A percentile compares a stretch with the other conserved stretches of the same genome.
Evolutionary conservation across 2,113 vertebrate species (phyloP).

Genomic region (Thunnus maccoyii): DNA sequence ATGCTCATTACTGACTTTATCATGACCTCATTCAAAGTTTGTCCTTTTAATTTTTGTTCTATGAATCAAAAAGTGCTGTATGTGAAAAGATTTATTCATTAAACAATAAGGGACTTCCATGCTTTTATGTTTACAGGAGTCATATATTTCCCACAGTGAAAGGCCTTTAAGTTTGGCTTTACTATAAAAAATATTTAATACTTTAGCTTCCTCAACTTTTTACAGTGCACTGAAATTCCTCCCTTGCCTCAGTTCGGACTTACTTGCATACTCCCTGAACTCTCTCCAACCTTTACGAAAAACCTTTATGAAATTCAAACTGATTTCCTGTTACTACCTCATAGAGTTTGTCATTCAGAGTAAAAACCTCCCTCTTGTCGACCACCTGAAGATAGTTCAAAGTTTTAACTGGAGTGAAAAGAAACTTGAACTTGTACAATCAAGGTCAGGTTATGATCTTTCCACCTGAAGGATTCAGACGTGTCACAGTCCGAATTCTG

Average conservation of each 20-base stretch:
- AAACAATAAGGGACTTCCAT: background rate
- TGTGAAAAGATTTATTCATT: too few relatives aligned
- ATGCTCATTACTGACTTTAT: background rate
- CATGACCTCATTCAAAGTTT: background rate
- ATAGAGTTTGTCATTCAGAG: background rate
- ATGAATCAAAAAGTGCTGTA: too few relatives aligned
- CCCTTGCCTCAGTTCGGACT: constrained; percentile 2
- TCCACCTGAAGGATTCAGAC: background rate
- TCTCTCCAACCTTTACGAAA: constrained; percentile 8
- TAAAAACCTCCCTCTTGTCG: constrained; percentile 8
- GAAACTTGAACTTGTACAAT: background rate
- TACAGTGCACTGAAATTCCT: constrained; percentile 13
- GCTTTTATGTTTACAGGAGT: background rate
- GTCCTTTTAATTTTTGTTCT: too few relatives aligned
- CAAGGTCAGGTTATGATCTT: background rate
- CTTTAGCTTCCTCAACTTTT: background rate
- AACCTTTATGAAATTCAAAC: background rate
- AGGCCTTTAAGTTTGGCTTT: too few relatives aligned
- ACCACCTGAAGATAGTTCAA: background rate
- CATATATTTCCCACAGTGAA: too few relatives aligned
- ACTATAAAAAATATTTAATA: too few relatives aligned
- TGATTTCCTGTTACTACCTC: constrained; percentile 21
- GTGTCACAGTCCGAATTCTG: background rate
- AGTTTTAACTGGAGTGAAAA: background rate
- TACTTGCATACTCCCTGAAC: background rate